These are phyloP conservation scores for Adela reaumurella DNA, from an alignment of 2,888 invertebrate species.

Conservation along the genomic window DNA sequence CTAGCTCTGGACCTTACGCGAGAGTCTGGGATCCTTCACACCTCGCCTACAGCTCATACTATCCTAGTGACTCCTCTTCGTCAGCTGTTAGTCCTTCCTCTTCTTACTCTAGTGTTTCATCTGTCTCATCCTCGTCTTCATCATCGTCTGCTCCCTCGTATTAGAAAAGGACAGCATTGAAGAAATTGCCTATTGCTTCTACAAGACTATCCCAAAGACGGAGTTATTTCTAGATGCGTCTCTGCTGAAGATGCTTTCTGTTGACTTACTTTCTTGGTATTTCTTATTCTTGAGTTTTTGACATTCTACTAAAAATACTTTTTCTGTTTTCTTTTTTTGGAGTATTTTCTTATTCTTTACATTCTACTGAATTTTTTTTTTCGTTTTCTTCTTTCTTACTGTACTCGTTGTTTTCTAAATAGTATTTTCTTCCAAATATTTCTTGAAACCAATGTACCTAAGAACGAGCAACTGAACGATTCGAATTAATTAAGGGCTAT, in stretches of 20 bases:
- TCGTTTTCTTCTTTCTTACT: too few relatives aligned
- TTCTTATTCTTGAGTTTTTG: too few relatives aligned
- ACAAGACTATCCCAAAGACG: neutral
- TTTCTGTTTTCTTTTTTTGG: too few relatives aligned
- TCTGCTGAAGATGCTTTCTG: too few relatives aligned
- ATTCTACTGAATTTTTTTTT: too few relatives aligned
- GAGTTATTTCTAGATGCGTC: neutral
- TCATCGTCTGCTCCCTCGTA: conserved; percentile 19
- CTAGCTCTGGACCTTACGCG: conserved; percentile 72
- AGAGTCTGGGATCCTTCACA: conserved; percentile 73
- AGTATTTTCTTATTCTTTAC: too few relatives aligned
- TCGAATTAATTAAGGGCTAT: neutral
- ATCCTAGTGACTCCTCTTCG: conserved; percentile 61
- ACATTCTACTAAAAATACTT: too few relatives aligned
- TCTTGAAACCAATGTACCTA: neutral
- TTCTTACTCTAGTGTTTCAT: conserved; percentile 46
- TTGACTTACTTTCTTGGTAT: too few relatives aligned
- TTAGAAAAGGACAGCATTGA: neutral
- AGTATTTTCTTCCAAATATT: neutral
- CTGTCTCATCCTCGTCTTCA: conserved; percentile 30
- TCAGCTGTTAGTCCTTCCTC: conserved; percentile 54
- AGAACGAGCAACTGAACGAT: neutral
- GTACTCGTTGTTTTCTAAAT: too few relatives aligned
- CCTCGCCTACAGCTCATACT: conserved; percentile 69
- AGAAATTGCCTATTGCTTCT: too few relatives aligned